phyloP scores from a whole-genome alignment of 2,888 invertebrate species.

The Nasonovia ribisnigri region DNA sequence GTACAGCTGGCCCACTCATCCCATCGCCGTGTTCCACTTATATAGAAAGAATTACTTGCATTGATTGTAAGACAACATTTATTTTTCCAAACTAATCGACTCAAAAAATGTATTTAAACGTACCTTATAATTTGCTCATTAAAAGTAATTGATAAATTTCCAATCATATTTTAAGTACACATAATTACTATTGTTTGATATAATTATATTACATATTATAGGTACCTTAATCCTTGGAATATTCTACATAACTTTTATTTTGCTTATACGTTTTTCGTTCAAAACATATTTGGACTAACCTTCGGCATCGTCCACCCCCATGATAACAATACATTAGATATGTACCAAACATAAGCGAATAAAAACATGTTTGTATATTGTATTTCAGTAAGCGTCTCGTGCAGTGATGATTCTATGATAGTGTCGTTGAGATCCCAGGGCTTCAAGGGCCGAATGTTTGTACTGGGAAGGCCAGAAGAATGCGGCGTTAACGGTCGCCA shows the following conservation, averaged over 20 bases:
- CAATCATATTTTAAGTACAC: neutral
- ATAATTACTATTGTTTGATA: neutral
- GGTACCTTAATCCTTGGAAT: neutral
- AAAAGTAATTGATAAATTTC: neutral
- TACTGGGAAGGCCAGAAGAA: constrained; percentile 81
- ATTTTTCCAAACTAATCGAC: constrained; percentile 18
- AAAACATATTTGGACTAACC: neutral
- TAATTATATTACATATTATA: neutral
- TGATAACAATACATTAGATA: neutral
- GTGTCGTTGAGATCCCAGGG: constrained; percentile 74
- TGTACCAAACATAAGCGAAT: neutral
- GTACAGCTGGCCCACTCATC: constrained; percentile 77
- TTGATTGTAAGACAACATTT: constrained; percentile 78
- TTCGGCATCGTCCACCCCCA: neutral
- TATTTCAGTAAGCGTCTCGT: constrained; percentile 81
- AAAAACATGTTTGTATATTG: neutral
- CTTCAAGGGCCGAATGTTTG: constrained; percentile 82
- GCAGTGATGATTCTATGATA: constrained; percentile 79
- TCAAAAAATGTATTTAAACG: neutral
- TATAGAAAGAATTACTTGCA: constrained; percentile 84
- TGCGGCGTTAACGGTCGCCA: constrained; percentile 78
- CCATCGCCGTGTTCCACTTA: constrained; percentile 79
- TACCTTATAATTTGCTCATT: neutral
- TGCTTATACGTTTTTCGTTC: neutral
- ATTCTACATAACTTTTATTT: neutral